Conservation (phyloP, 2,888 invertebrate species). For the Epinotia nisella region DNA sequence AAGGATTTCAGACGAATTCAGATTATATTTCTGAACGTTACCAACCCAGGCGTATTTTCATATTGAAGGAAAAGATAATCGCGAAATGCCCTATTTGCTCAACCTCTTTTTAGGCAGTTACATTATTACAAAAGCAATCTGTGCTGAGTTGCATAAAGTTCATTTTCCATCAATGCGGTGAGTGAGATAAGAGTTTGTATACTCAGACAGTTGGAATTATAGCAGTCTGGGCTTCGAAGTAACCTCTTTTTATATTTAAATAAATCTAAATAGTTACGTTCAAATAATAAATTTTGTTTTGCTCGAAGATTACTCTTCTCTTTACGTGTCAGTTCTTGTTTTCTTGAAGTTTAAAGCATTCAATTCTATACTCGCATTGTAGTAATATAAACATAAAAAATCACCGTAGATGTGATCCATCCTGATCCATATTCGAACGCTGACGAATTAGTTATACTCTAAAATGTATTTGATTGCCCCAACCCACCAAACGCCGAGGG, state of each 20-base stretch:
- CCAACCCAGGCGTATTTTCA: neutral
- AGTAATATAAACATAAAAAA: neutral
- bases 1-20: slow-evolving; percentile 13
- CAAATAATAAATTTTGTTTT: neutral
- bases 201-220: neutral
- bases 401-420: too few relatives aligned
- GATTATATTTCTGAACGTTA: slow-evolving; percentile 10
- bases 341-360: neutral
- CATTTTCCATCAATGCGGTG: neutral
- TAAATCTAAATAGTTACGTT: neutral
- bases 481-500: slow-evolving; percentile 25
- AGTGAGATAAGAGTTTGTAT: neutral
- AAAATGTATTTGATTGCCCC: slow-evolving; percentile 19
- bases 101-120: neutral
- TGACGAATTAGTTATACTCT: neutral
- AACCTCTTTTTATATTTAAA: neutral
- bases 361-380: neutral
- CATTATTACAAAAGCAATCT: neutral
- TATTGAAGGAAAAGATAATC: neutral
- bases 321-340: neutral
- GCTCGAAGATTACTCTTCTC: neutral
- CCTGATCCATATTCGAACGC: neutral
- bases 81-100: neutral
- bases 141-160: neutral
- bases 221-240: neutral